Evolutionary conservation across 2,797 vertebrate species (phyloP).

Genomic region (Gallirallus australis): DNA sequence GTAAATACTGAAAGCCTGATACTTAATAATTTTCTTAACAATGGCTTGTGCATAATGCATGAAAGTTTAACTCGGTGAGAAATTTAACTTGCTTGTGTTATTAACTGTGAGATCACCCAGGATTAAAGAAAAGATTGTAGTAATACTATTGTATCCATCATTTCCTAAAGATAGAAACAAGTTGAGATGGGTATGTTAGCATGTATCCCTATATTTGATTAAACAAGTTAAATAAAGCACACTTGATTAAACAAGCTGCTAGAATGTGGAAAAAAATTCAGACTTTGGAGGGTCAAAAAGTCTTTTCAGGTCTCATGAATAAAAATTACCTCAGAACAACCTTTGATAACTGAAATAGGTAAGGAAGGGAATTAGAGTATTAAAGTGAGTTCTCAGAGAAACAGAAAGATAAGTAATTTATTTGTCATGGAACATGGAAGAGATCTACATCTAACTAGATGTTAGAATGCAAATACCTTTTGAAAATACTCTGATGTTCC

Average conservation of each 20-base stretch:
- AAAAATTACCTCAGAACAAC: background rate
- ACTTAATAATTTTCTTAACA: background rate
- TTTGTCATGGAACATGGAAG: background rate
- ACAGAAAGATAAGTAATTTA: background rate
- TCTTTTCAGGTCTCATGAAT: background rate
- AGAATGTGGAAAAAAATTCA: background rate
- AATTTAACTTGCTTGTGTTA: background rate
- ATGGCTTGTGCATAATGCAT: background rate
- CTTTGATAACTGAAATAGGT: background rate
- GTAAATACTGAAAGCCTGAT: background rate
- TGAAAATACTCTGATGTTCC: background rate
- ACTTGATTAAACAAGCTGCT: background rate
- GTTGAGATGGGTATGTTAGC: background rate
- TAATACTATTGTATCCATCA: background rate
- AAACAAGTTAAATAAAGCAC: background rate
- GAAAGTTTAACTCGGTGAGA: background rate
- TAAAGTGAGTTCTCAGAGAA: background rate
- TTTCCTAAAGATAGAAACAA: background rate
- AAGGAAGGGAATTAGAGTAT: background rate
- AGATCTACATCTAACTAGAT: background rate
- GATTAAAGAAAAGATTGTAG: background rate
- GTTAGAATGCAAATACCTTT: background rate
- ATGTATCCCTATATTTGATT: background rate
- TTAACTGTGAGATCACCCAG: background rate
- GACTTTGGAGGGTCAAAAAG: background rate